Conservation (phyloP, 2,888 invertebrate species). For the Pantelozetes paolii region DNA sequence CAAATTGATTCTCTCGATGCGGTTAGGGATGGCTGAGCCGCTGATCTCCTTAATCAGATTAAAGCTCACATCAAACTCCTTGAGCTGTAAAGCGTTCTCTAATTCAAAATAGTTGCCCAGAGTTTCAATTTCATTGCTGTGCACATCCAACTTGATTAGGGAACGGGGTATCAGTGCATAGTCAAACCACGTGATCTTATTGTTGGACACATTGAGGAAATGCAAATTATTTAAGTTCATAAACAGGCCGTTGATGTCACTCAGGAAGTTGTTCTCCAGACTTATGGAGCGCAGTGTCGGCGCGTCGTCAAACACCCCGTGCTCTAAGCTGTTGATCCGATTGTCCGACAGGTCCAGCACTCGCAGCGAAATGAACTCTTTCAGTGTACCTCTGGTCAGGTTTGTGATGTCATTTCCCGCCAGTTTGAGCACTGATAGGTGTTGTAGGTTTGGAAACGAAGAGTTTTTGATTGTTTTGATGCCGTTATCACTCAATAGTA, state of each 20-base stretch:
- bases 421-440: slow-evolving; percentile 78
- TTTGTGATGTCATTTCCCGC: slow-evolving; percentile 82
- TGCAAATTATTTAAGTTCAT: slow-evolving; percentile 73
- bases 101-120: slow-evolving; percentile 78
- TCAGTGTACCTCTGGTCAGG: slow-evolving; percentile 72
- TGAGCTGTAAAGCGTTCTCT: slow-evolving; percentile 70
- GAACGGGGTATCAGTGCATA: slow-evolving; percentile 75
- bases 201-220: slow-evolving; percentile 87
- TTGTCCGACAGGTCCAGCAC: slow-evolving; percentile 80
- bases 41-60: slow-evolving; percentile 77
- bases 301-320: slow-evolving; percentile 71
- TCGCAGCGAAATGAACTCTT: slow-evolving; percentile 66
- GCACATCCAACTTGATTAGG: slow-evolving; percentile 78
- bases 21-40: slow-evolving; percentile 72
- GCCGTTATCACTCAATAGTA: slow-evolving; percentile 72
- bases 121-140: slow-evolving; percentile 73
- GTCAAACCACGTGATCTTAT: slow-evolving; percentile 81
- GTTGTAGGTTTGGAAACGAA: slow-evolving; percentile 75
- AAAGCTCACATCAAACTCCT: slow-evolving; percentile 83
- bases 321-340: slow-evolving; percentile 70
- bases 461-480: slow-evolving; percentile 74
- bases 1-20: slow-evolving; percentile 77
- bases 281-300: slow-evolving; percentile 76
- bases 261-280: slow-evolving; percentile 76
- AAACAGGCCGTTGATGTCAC: slow-evolving; percentile 76